Percentiles rank a stretch among this genome's conserved stretches.
Conservation (phyloP, 1,140 invertebrate species). For the Spodoptera frugiperda region DNA sequence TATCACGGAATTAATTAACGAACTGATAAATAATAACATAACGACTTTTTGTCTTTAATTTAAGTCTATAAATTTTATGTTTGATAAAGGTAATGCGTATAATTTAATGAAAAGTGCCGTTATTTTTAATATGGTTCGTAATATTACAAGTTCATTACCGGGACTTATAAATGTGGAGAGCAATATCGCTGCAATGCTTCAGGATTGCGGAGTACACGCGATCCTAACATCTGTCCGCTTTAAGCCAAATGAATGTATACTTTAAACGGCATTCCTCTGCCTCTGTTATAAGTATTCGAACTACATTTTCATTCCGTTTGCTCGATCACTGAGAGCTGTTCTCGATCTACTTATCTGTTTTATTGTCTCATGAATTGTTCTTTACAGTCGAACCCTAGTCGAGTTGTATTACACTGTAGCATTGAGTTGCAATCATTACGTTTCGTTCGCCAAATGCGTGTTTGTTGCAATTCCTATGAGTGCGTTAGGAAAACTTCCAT, state of each 20-base stretch:
- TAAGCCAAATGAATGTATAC: slow-evolving; percentile 57
- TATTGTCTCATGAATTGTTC: slow-evolving; percentile 27
- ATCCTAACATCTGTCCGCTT: slow-evolving; percentile 61
- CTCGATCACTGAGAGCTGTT: slow-evolving; percentile 43
- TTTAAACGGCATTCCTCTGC: slow-evolving; percentile 55
- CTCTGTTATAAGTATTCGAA: slow-evolving; percentile 46
- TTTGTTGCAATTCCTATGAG: slow-evolving; percentile 3
- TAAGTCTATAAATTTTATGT: slow-evolving; percentile 26
- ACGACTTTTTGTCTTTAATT: slow-evolving; percentile 26
- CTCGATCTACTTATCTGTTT: slow-evolving; percentile 47
- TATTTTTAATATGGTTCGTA: slow-evolving; percentile 38
- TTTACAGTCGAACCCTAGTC: slow-evolving; percentile 11
- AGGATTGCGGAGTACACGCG: slow-evolving; percentile 64
- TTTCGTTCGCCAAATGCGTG: not conserved
- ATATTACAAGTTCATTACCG: slow-evolving; percentile 48
- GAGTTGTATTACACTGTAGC: not conserved
- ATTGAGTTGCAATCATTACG: not conserved
- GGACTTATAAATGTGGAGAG: slow-evolving; percentile 41
- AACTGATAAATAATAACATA: slow-evolving; percentile 26
- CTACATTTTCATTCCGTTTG: slow-evolving; percentile 50
- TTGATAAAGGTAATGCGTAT: slow-evolving; percentile 26
- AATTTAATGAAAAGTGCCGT: slow-evolving; percentile 38
- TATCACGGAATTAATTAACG: slow-evolving; percentile 34
- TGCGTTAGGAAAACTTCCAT: slow-evolving; percentile 33
- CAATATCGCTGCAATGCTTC: slow-evolving; percentile 50